phyloP scores from a whole-genome alignment of 2,113 vertebrate genomes.

The Ochotona princeps region DNA sequence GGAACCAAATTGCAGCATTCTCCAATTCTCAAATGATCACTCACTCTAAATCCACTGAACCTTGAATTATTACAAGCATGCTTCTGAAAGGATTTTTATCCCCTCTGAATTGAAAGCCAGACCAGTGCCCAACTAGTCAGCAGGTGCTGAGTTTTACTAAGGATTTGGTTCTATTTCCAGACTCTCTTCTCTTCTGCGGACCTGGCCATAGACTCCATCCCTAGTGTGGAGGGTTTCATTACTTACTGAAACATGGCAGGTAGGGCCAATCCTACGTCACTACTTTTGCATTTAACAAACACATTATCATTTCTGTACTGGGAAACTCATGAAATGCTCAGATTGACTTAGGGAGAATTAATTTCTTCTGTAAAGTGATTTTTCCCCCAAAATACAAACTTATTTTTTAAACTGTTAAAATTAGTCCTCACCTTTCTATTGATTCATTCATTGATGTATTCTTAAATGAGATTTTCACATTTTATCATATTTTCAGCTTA shows the following conservation, averaged over 20 bases:
- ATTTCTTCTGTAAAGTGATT: neutral
- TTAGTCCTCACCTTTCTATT: slow-evolving; percentile 1
- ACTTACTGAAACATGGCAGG: slow-evolving; percentile 26
- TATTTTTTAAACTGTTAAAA: neutral
- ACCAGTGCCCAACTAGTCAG: neutral
- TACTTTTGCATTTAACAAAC: slow-evolving; percentile 22
- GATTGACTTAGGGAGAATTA: neutral
- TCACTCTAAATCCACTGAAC: neutral
- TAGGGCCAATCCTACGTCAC: neutral
- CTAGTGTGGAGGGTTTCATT: neutral
- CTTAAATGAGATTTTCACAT: neutral
- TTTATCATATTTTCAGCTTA: slow-evolving; percentile 3
- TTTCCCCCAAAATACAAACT: neutral
- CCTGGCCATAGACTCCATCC: slow-evolving; percentile 15
- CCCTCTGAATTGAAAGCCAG: slow-evolving; percentile 45
- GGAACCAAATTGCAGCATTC: slow-evolving; percentile 32
- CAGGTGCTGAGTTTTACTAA: neutral
- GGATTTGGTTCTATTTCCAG: slow-evolving; percentile 3
- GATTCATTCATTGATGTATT: neutral
- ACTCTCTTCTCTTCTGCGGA: neutral
- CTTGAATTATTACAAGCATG: neutral
- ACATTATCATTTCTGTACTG: neutral
- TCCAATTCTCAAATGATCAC: neutral
- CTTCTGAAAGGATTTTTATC: neutral
- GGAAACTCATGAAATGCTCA: neutral